Evolutionary conservation across 2,113 vertebrate species (phyloP), one percentile per base, ranked within the genome.

Genomic region (Cathartes aura): DNA sequence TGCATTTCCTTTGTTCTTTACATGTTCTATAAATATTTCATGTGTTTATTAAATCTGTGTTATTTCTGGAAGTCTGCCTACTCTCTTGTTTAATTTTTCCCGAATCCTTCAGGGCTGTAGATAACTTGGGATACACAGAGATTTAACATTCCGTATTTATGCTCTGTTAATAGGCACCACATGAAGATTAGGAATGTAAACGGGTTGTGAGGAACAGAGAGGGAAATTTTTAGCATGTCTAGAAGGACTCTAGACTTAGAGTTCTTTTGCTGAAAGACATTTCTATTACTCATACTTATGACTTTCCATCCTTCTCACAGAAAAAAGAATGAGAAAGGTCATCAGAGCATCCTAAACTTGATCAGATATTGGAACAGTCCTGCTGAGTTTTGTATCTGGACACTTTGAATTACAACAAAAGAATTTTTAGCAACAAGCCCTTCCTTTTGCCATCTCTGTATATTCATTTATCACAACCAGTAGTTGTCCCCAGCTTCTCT

Each of bases 21-120:
- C 72, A 59, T 93, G 81, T 96, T 96, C 98, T 98, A 98, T 97
- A 98, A 98, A 98, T 98, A 98, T 91, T 95, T 93, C 89, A 53
- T 94, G 89, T 95, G 96, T 97, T 98, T 98, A 83, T 92, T 97
- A 97, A 94, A 95, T 79, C 94, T 95, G 45, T 98, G 96, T 98
- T 98, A 86, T 98, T 98, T 79, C 95, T 98, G 98, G 98, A 98
- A 97, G 81, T 32, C 24, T 94, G 97, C 96, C 98, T 97, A 76
- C 58, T 67, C 82, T 76, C 97, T 97, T 97, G 96, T 97, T 98
- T 97, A 96, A 88, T 91, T 98, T 96, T 96, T 82, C 70, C 90
- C 4, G 22, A 82, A 94, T 94, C 93, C 95, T 97, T 96, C 56
- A 96, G 91, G 66, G 40, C 73, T 93, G 93, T 81, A 98, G 94